A percentile compares a stretch with the other conserved stretches of the same genome.
Evolutionary conservation across 2,797 vertebrate species (phyloP).

Genomic region (Intellagama lesueurii): DNA sequence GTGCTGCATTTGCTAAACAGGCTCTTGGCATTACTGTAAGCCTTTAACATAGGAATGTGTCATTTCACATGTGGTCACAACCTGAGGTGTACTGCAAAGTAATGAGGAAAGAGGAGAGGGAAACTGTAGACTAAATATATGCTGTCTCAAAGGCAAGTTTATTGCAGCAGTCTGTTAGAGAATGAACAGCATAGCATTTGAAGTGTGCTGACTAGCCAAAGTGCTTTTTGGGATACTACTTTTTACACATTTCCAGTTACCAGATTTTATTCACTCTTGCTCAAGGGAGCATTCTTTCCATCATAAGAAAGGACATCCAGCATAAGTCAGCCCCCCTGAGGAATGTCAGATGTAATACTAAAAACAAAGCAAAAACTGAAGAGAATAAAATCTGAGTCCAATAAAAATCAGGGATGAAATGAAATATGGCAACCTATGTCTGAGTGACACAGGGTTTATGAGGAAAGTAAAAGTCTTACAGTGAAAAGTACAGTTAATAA

Average conservation of each 20-base stretch:
- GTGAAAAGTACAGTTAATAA: constrained; percentile 51
- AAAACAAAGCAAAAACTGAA: constrained; percentile 64
- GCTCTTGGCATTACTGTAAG: constrained; percentile 39
- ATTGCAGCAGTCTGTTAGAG: constrained; percentile 41
- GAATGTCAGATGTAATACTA: constrained; percentile 72
- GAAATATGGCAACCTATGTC: constrained; percentile 47
- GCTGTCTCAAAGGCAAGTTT: constrained; percentile 43
- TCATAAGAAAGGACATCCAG: constrained; percentile 72
- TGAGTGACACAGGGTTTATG: constrained; percentile 63
- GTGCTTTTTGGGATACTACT: constrained; percentile 65
- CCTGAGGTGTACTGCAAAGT: constrained; percentile 18
- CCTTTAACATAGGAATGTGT: constrained; percentile 56
- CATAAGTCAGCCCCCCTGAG: constrained; percentile 71
- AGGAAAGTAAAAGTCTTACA: constrained; percentile 63
- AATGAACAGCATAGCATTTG: constrained; percentile 43
- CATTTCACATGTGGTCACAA: constrained; percentile 56
- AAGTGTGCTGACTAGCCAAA: constrained; percentile 71
- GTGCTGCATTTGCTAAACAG: constrained; percentile 40
- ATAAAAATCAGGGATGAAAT: constrained; percentile 65
- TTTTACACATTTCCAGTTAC: constrained; percentile 63
- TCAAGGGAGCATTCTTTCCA: constrained; percentile 72
- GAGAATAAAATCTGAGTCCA: constrained; percentile 64
- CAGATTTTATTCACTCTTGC: constrained; percentile 76
- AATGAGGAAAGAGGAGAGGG: constrained; percentile 37
- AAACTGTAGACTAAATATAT: constrained; percentile 44